phyloP scores from a whole-genome alignment of 2,888 invertebrate species.

The Ceratothoa steindachneri region DNA sequence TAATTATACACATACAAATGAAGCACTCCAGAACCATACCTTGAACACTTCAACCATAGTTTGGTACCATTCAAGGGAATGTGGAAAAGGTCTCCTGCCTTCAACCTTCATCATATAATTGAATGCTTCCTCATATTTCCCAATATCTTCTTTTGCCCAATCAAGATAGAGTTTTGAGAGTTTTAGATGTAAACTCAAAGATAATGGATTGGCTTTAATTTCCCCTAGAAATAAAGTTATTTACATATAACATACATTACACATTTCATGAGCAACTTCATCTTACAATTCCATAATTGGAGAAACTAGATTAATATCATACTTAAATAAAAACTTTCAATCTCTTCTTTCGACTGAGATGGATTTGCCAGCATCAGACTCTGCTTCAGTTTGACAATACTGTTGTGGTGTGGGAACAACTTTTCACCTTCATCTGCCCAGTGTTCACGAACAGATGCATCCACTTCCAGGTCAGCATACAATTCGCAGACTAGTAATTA shows the following conservation, averaged over 20 bases:
- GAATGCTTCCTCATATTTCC: constrained; percentile 32
- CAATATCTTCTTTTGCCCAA: constrained; percentile 33
- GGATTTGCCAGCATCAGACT: constrained; percentile 23
- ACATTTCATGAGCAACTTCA: too few species aligned
- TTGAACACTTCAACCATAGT: constrained; percentile 31
- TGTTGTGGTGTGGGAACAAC: constrained; percentile 39
- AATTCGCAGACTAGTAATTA: constrained; percentile 40
- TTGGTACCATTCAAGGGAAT: constrained; percentile 45
- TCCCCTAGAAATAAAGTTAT: constrained; percentile 30
- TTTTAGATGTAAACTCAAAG: constrained; percentile 30
- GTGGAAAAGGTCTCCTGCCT: constrained; percentile 36
- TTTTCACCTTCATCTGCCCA: constrained; percentile 45
- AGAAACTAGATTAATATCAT: too few species aligned
- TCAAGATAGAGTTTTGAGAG: constrained; percentile 34
- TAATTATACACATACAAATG: too few species aligned
- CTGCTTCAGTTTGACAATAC: constrained; percentile 32
- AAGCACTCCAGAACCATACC: too few species aligned
- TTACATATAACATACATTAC: too few species aligned
- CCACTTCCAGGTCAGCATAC: constrained; percentile 33
- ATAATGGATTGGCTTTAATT: constrained; percentile 39
- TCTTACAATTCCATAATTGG: too few species aligned
- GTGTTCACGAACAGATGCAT: constrained; percentile 29
- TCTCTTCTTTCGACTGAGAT: constrained; percentile 25
- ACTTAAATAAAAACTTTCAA: constrained; percentile 42
- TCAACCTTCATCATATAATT: constrained; percentile 36